phyloP scores from a whole-genome alignment of 2,888 invertebrate genomes.

The Frankliniella fusca region DNA sequence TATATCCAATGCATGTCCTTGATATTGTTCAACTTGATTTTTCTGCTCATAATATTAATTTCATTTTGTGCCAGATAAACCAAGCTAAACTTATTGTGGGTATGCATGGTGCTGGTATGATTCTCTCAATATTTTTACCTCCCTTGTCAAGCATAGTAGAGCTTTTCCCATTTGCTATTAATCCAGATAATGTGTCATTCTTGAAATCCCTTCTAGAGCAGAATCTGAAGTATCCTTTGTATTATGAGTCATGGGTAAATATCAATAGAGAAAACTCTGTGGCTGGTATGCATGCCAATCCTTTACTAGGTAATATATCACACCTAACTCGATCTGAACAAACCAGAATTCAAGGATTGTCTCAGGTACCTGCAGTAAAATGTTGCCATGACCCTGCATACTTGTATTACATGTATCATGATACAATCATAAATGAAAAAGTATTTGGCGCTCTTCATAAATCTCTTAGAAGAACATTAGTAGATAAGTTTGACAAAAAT shows the following conservation, averaged over 20 bases:
- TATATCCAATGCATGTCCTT: constrained; percentile 27
- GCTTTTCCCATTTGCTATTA: constrained; percentile 52
- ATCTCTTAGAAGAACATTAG: not conserved
- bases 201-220: constrained; percentile 46
- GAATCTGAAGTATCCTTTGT: constrained; percentile 43
- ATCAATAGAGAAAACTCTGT: constrained; percentile 41
- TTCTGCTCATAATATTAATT: constrained; percentile 36
- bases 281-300: constrained; percentile 46
- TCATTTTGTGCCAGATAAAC: constrained; percentile 36
- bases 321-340: constrained; percentile 45
- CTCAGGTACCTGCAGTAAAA: constrained; percentile 46
- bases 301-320: constrained; percentile 46
- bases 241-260: constrained; percentile 49
- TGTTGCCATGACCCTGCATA: constrained; percentile 51
- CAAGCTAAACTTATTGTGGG: constrained; percentile 39
- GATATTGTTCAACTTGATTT: constrained; percentile 36
- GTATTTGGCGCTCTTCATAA: constrained; percentile 25
- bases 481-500: not conserved
- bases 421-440: constrained; percentile 47
- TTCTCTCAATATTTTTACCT: constrained; percentile 47
- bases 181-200: constrained; percentile 48
- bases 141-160: constrained; percentile 47
- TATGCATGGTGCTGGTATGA: constrained; percentile 48
- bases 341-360: constrained; percentile 42
- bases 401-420: constrained; percentile 52